Conservation (phyloP, 2,113 vertebrate species). For the Semnornis frantzii region DNA sequence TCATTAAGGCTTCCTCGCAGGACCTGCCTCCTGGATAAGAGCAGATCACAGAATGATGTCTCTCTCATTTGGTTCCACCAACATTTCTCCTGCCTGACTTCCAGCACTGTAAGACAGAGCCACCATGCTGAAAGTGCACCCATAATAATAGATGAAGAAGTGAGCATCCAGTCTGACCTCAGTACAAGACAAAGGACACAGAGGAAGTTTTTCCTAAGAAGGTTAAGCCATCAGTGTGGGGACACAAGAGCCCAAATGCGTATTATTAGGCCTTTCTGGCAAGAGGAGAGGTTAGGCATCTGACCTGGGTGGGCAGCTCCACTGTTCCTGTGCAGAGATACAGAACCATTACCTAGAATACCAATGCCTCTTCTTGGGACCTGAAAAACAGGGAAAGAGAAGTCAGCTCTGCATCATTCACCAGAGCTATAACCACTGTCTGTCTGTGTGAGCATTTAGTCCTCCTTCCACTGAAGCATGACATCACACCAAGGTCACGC, state of each 20-base stretch:
- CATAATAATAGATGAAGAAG: background rate
- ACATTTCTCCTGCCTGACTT: background rate
- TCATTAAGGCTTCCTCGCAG: background rate
- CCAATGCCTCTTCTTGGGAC: background rate
- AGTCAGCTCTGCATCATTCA: background rate
- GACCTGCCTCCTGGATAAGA: background rate
- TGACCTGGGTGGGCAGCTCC: background rate
- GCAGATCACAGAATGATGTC: background rate
- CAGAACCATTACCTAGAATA: background rate
- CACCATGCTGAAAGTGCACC: accelerated
- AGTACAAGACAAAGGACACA: background rate
- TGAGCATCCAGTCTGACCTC: background rate
- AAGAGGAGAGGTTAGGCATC: background rate
- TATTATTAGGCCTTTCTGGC: background rate
- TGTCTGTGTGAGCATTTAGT: background rate
- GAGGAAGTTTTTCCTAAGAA: background rate
- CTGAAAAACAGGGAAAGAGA: background rate
- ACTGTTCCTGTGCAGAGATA: background rate
- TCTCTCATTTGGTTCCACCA: background rate
- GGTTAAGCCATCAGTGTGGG: background rate
- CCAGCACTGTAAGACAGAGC: background rate
- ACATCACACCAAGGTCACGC: background rate
- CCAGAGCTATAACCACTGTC: background rate
- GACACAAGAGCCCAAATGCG: background rate
- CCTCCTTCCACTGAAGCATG: background rate